These are phyloP conservation scores for Pleuronectes platessa DNA, from an alignment of 2,113 vertebrate genomes.

Conservation along the genomic window DNA sequence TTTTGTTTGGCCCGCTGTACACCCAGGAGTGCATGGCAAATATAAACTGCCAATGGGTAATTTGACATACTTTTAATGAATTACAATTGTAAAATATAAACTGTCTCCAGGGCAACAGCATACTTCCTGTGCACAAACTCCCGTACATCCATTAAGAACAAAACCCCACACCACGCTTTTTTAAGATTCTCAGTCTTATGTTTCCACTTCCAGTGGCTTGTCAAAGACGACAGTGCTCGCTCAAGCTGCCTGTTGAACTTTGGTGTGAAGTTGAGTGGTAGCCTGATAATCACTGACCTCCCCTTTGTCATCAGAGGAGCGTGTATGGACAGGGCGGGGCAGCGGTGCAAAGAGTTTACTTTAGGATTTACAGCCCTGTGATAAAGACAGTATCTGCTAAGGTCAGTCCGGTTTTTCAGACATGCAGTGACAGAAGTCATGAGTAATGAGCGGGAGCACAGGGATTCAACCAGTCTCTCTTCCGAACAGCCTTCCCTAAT, in stretches of 20 bases:
- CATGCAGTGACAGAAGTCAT: conserved; percentile 11
- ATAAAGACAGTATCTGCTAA: conserved; percentile 35
- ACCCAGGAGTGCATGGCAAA: too few species aligned
- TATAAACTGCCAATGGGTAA: too few species aligned
- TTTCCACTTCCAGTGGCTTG: conserved; percentile 28
- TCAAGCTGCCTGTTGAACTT: conserved; percentile 50
- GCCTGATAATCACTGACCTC: conserved; percentile 61
- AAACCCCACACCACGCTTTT: too few species aligned
- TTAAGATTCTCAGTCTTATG: conserved; percentile 21
- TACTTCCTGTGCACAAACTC: too few species aligned
- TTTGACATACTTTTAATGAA: too few species aligned
- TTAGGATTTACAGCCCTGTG: conserved; percentile 36
- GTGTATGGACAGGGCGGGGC: conserved; percentile 29
- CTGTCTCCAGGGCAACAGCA: too few species aligned
- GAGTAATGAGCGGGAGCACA: conserved; percentile 9
- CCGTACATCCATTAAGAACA: too few species aligned
- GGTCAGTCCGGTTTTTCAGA: conserved; percentile 1
- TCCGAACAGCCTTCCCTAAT: not conserved
- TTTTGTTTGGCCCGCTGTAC: too few species aligned
- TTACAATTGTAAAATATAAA: too few species aligned
- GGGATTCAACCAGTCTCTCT: conserved; percentile 1
- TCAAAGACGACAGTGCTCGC: conserved; percentile 34
- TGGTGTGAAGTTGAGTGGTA: conserved; percentile 24
- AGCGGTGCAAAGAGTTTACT: conserved; percentile 42
- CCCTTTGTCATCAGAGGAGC: conserved; percentile 45